These are phyloP conservation scores for Takifugu ocellatus DNA, from an alignment of 2,797 vertebrate genomes.

Conservation along the genomic window DNA sequence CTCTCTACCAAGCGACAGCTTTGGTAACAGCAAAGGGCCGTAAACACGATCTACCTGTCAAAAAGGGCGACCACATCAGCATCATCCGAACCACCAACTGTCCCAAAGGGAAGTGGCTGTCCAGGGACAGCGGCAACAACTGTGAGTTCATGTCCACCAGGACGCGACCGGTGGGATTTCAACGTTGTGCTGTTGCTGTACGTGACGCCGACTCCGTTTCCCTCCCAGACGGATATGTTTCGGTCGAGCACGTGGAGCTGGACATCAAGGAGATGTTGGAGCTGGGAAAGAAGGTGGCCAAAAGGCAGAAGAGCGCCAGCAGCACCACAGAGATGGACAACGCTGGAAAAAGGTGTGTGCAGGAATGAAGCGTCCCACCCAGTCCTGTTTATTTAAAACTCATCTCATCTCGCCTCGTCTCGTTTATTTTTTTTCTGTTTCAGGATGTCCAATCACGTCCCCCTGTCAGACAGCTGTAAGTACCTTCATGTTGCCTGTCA, in stretches of 20 bases:
- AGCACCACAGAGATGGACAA: conserved; percentile 28
- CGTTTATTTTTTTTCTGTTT: background rate
- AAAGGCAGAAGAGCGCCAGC: conserved; percentile 14
- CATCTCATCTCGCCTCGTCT: background rate
- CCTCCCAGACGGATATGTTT: conserved; percentile 71
- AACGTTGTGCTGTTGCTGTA: too few relatives aligned
- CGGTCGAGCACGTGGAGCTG: conserved; percentile 64
- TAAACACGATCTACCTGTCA: conserved; percentile 59
- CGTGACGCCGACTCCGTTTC: background rate
- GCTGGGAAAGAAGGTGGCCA: conserved; percentile 61
- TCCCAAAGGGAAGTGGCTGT: conserved; percentile 74
- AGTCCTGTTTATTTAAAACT: background rate
- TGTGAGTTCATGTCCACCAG: conserved; percentile 71
- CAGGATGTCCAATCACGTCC: conserved; percentile 61
- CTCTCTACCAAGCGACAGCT: conserved; percentile 62
- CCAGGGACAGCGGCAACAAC: conserved; percentile 66
- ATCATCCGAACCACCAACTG: conserved; percentile 67
- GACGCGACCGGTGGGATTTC: background rate
- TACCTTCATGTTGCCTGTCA: background rate
- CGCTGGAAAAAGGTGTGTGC: conserved; percentile 54
- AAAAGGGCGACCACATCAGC: conserved; percentile 62
- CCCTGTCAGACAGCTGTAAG: conserved; percentile 71
- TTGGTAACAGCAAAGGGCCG: conserved; percentile 57
- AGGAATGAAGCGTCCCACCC: background rate
- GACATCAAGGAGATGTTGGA: conserved; percentile 71